Evolutionary conservation across 2,113 vertebrate species (phyloP).

Genomic region (Falcunculus frontatus): DNA sequence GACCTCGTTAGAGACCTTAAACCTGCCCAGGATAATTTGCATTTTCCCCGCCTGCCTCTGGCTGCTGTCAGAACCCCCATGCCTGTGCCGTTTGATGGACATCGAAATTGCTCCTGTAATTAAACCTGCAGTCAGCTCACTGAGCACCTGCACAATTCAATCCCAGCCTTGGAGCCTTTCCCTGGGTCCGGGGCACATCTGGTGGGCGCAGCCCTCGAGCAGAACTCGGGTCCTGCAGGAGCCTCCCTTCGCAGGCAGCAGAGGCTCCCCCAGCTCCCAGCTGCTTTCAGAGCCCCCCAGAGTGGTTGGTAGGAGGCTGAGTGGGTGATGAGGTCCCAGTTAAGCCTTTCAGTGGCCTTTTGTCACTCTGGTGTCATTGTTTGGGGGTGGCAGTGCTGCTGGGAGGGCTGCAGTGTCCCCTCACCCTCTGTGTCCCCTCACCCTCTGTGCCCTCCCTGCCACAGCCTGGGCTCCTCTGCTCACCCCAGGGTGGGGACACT

Average conservation of each 20-base stretch:
- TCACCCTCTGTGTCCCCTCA: no score
- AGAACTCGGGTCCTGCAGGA: rapidly evolving
- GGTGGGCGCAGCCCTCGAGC: rapidly evolving
- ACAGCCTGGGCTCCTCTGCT: rapidly evolving
- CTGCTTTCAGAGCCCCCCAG: not conserved
- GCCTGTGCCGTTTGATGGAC: not conserved
- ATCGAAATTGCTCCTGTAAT: not conserved
- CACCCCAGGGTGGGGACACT: not conserved
- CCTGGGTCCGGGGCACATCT: rapidly evolving
- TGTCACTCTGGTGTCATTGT: not conserved
- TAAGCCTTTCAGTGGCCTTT: not conserved
- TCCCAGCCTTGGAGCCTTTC: not conserved
- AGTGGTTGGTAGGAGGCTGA: not conserved
- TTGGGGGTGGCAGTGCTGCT: not conserved
- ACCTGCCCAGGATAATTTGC: not conserved
- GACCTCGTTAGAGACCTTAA: not conserved
- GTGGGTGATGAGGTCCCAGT: not conserved
- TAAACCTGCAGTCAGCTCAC: not conserved
- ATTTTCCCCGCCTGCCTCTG: not conserved
- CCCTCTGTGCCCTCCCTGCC: no score
- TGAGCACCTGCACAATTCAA: not conserved
- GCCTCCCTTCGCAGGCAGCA: not conserved
- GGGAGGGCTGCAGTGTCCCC: not conserved
- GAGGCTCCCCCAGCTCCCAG: not conserved
- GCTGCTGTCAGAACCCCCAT: not conserved